Evolutionary conservation across 92 coral and sea anemone species (phyloP).

Genomic region (Palythoa grandis): DNA sequence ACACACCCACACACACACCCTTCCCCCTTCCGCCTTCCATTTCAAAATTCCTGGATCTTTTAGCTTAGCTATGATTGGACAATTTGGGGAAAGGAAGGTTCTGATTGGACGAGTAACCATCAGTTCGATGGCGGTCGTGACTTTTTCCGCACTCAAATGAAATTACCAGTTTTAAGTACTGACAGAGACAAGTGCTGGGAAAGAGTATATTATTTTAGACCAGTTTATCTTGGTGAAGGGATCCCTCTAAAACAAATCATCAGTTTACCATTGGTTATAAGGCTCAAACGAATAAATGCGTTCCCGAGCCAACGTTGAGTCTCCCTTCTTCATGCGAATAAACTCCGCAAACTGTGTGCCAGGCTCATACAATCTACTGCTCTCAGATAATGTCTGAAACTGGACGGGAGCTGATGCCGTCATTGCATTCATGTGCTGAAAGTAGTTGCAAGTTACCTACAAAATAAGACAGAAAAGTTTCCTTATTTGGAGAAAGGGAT

Average conservation of each 20-base stretch:
- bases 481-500: too few relatives aligned
- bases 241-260: neutral
- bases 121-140: too few relatives aligned
- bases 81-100: too few relatives aligned
- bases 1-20: too few relatives aligned
- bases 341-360: constrained; percentile 95
- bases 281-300: constrained; percentile 76
- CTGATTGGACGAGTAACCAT: too few relatives aligned
- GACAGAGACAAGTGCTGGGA: too few relatives aligned
- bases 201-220: too few relatives aligned
- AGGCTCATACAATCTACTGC: constrained; percentile 94
- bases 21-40: too few relatives aligned
- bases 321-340: constrained; percentile 76
- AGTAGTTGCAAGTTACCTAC: constrained; percentile 96
- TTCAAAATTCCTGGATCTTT: neutral
- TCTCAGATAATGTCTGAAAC: constrained; percentile 89
- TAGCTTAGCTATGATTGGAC: too few relatives aligned
- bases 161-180: too few relatives aligned
- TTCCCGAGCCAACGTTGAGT: constrained; percentile 67
- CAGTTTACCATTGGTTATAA: constrained; percentile 42
- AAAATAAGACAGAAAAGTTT: neutral
- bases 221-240: too few relatives aligned
- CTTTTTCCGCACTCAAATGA: too few relatives aligned
- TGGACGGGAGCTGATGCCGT: constrained; percentile 89
- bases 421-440: constrained; percentile 88